Percentiles rank a stretch among this genome's conserved stretches.
Conservation (phyloP, 2,888 invertebrate genomes). For the Acrobasis repandana region DNA sequence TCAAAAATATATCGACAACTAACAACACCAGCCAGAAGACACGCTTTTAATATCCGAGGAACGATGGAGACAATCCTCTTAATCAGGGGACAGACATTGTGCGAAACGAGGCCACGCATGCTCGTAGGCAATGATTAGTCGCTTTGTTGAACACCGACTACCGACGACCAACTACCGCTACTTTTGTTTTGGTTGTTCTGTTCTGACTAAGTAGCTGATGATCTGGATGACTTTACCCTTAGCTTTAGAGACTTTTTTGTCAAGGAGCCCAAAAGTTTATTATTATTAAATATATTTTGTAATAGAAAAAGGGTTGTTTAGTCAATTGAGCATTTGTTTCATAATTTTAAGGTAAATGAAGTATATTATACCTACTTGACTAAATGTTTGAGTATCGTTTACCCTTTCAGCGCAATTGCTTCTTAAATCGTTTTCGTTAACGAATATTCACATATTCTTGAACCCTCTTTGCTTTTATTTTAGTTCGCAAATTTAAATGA, state of each 20-base stretch:
- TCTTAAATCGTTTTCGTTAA: too few relatives aligned
- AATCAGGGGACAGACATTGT: constrained; percentile 79
- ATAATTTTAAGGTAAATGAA: too few relatives aligned
- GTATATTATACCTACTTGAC: too few relatives aligned
- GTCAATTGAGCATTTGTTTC: too few relatives aligned
- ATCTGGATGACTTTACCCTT: too few relatives aligned
- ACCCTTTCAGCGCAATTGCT: too few relatives aligned
- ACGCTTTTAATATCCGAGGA: constrained; percentile 78
- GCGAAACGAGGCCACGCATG: constrained; percentile 78
- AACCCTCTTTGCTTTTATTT: neutral
- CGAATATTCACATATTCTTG: too few relatives aligned
- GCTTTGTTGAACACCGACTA: constrained; percentile 46
- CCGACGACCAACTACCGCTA: constrained; percentile 18
- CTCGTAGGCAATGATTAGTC: constrained; percentile 69
- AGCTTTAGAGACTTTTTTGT: too few relatives aligned
- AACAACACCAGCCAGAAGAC: constrained; percentile 59
- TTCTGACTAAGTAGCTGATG: neutral
- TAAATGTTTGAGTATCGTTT: too few relatives aligned
- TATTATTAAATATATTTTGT: too few relatives aligned
- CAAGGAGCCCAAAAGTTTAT: too few relatives aligned
- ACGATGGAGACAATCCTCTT: constrained; percentile 81
- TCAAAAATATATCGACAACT: constrained; percentile 31
- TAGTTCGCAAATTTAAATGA: neutral
- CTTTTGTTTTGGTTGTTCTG: constrained; percentile 8
- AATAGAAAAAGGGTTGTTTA: too few relatives aligned